Evolutionary conservation across 2,797 vertebrate species (phyloP).

Genomic region (Lepilemur septentrionalis): DNA sequence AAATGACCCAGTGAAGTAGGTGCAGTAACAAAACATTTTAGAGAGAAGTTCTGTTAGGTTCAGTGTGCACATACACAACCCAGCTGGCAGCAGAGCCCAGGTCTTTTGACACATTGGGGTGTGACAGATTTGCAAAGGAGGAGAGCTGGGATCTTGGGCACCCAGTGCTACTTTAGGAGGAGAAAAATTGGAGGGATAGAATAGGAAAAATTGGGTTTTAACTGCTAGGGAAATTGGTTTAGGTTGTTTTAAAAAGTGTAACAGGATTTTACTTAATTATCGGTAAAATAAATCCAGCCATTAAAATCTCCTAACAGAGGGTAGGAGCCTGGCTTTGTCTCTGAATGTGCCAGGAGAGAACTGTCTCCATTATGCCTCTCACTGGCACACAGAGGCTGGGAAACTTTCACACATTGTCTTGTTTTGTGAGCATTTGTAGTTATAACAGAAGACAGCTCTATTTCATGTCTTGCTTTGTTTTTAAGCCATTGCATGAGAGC

Average conservation of each 20-base stretch:
- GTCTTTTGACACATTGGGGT: neutral
- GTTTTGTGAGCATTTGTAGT: constrained; percentile 75
- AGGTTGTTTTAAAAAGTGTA: neutral
- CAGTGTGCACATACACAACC: neutral
- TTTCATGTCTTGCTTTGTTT: constrained; percentile 82
- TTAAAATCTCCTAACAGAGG: neutral
- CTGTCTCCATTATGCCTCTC: constrained; percentile 78
- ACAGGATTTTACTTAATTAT: constrained; percentile 48
- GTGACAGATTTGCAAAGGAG: neutral
- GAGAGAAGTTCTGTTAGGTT: neutral
- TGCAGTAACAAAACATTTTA: neutral
- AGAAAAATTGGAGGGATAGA: neutral
- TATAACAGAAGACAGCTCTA: constrained; percentile 55
- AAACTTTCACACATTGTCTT: constrained; percentile 74
- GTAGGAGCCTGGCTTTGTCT: constrained; percentile 67
- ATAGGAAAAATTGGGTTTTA: neutral
- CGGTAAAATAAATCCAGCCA: constrained; percentile 21
- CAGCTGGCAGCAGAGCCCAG: neutral
- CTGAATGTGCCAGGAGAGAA: constrained; percentile 78
- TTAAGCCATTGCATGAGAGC: neutral
- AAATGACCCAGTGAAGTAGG: neutral
- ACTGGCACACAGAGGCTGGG: constrained; percentile 70
- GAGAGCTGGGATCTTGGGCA: neutral
- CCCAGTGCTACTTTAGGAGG: neutral
- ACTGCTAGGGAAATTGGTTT: neutral